Evolutionary conservation across 1,140 invertebrate species (phyloP), one percentile per base, ranked within the genome.

Genomic region (Drosophila prosaltans): DNA sequence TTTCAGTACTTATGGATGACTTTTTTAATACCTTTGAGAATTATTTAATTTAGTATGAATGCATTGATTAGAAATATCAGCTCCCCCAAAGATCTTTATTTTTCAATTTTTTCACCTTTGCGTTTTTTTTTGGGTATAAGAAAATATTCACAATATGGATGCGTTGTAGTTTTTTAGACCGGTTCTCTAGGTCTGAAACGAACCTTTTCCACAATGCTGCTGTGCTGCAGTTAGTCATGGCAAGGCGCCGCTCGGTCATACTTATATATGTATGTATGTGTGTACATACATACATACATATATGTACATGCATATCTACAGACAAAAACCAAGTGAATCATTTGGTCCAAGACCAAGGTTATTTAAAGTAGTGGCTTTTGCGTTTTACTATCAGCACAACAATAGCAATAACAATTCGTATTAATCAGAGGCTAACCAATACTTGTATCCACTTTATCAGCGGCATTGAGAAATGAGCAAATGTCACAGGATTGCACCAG

Each of bases 381-480:
- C 28, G 10, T 21, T 39, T 3, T 64, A n/a, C 58, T 80, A 75
- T 75, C 58, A 43, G 54, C 11, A 32, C 48, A 62, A 11, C 45
- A 26, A 51, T 10, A 26, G 21, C 45, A 51, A 51, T 51, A 51
- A 51, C 64, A 76, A 64, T 60, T 76, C 73, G 69, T 76, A 76
- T 76, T 76, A 76, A 76, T 76, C 74, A 76, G 73, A n/a, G 62
- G 54, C 61, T 77, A 77, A 43, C 45, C 72, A 75, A 59, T 60
- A 54, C 36, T 36, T 1, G 11, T 24, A 40, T 80, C 76, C 76
- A 79, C 60, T 76, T 81, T 80, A 80, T 80, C 78, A 78, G 72
- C 26, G 74, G 65, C 74, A 77, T 48, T 69, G 78, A 80, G 62
- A 79, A 70, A 79, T 80, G 78, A 70, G 55, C 64, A 57, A 80